A percentile compares a stretch with the other conserved stretches of the same genome.
These are phyloP conservation scores for Ascaphus truei DNA, from an alignment of 2,113 vertebrate genomes.

Conservation along the genomic window DNA sequence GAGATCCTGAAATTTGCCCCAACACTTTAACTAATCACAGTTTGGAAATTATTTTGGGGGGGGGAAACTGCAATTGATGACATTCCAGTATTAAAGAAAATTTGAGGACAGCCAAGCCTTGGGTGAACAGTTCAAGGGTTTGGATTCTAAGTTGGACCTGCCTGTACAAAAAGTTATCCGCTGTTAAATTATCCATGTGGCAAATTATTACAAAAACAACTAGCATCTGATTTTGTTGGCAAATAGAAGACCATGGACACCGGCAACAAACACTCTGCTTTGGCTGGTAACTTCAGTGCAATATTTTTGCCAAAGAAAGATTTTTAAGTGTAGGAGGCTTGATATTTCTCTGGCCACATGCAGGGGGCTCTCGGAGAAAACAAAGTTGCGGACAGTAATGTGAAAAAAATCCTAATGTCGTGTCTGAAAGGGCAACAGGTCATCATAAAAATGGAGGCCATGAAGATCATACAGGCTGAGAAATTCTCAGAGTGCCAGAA, in stretches of 20 bases:
- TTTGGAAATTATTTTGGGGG: no score
- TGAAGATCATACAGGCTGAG: constrained; percentile 95
- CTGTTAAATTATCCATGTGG: no score
- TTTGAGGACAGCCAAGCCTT: no score
- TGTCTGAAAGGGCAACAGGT: constrained; percentile 94
- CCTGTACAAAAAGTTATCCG: no score
- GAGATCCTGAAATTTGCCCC: no score
- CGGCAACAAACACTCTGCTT: neutral
- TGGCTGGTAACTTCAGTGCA: constrained; percentile 36
- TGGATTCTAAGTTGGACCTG: no score
- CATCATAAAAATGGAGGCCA: constrained; percentile 96
- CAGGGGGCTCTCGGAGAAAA: constrained; percentile 59
- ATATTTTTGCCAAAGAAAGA: constrained; percentile 39
- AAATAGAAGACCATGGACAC: neutral
- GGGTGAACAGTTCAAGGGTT: no score
- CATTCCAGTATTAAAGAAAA: no score
- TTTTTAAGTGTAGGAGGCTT: constrained; percentile 40
- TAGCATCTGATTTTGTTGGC: no score
- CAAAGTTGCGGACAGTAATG: constrained; percentile 58
- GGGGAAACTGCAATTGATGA: no score
- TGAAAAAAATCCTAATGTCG: constrained; percentile 82
- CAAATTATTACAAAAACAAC: no score
- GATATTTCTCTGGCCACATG: constrained; percentile 59
- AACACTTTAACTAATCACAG: no score
- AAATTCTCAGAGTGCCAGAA: constrained; percentile 81